These are phyloP conservation scores for Gambusia affinis DNA, from an alignment of 2,113 vertebrate species.

Conservation along the genomic window DNA sequence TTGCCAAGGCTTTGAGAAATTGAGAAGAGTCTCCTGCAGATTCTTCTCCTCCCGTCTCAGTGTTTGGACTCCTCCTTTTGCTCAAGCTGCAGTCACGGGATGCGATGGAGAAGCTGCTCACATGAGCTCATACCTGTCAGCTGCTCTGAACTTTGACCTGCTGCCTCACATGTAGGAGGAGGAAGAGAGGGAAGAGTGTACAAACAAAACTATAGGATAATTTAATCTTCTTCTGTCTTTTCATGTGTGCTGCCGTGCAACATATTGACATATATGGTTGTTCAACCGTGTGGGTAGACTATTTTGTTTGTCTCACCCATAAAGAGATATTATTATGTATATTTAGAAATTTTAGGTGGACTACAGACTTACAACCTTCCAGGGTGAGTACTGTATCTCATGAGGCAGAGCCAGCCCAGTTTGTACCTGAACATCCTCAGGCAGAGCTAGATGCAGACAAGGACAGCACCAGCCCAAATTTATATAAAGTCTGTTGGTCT, in stretches of 20 bases:
- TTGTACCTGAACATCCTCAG: too few relatives aligned
- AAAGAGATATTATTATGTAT: too few relatives aligned
- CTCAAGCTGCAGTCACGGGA: neutral
- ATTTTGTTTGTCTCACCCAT: too few relatives aligned
- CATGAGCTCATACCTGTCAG: constrained; percentile 51
- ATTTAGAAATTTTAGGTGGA: too few relatives aligned
- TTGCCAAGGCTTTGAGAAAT: neutral
- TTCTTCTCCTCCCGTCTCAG: constrained; percentile 14
- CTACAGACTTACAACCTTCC: too few relatives aligned
- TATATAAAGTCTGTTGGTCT: too few relatives aligned
- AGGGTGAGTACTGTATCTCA: too few relatives aligned
- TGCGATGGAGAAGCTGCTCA: constrained; percentile 40
- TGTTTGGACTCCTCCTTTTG: constrained; percentile 27
- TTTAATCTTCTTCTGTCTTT: neutral
- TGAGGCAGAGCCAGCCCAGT: too few relatives aligned
- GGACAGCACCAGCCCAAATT: too few relatives aligned
- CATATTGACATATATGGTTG: neutral
- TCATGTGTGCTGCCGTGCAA: neutral
- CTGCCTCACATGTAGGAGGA: constrained; percentile 23
- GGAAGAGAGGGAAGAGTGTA: neutral
- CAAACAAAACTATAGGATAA: constrained; percentile 5
- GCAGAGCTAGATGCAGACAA: too few relatives aligned
- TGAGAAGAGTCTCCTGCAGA: too few relatives aligned
- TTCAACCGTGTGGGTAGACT: too few relatives aligned
- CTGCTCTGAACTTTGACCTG: constrained; percentile 38